Percentiles rank a stretch among this genome's conserved stretches.
phyloP scores from a whole-genome alignment of 2,888 invertebrate species.

The Sphinx pinastri region DNA sequence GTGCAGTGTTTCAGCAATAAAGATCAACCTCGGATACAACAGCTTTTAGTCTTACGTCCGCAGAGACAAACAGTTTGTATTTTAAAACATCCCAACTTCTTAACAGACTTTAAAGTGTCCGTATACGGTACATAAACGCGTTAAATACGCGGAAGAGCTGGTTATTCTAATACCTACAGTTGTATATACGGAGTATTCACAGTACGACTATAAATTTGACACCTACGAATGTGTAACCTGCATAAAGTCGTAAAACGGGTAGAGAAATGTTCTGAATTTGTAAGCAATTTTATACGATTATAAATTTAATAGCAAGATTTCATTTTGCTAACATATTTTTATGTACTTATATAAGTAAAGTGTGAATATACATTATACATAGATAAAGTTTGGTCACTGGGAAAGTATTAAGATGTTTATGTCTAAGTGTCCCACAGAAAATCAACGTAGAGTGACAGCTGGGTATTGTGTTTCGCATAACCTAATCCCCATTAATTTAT shows the following conservation, averaged over 20 bases:
- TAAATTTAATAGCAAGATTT: not conserved
- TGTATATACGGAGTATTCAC: not conserved
- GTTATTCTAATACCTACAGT: constrained; percentile 3
- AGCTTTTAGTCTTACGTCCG: constrained; percentile 8
- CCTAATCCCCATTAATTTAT: no score
- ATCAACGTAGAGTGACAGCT: no score
- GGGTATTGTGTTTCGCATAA: no score
- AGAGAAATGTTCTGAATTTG: not conserved
- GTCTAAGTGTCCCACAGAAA: no score
- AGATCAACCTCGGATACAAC: constrained; percentile 8
- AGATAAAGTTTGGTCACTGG: no score
- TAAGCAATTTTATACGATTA: not conserved
- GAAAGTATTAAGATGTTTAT: no score
- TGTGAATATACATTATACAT: no score
- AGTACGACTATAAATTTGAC: not conserved
- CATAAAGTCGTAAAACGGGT: not conserved
- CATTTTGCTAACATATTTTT: not conserved
- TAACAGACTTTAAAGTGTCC: constrained; percentile 3
- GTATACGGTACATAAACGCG: not conserved
- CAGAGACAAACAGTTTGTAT: constrained; percentile 20
- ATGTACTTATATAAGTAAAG: no score
- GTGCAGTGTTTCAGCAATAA: constrained; percentile 27
- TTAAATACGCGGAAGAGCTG: not conserved
- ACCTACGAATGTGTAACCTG: not conserved
- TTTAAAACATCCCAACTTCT: constrained; percentile 12